Percentiles rank a stretch among this genome's conserved stretches.
phyloP scores from a whole-genome alignment of 2,113 vertebrate genomes.

The Dermatemys mawii region DNA sequence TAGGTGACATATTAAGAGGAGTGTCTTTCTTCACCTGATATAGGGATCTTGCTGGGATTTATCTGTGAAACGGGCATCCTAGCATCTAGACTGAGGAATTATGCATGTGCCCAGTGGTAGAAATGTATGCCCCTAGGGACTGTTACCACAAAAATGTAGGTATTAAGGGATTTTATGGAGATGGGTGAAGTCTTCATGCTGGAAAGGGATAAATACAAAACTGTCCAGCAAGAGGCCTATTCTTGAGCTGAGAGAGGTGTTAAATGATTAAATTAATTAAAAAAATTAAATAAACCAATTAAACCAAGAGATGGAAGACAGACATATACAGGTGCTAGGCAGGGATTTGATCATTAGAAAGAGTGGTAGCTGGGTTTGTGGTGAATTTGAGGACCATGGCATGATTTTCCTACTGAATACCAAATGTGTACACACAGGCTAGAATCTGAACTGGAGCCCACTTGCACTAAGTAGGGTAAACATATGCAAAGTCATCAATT shows the following conservation, averaged over 20 bases:
- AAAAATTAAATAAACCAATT: not conserved
- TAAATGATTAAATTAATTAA: too few species aligned
- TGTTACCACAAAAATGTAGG: not conserved
- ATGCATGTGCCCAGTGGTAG: not conserved
- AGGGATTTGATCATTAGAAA: not conserved
- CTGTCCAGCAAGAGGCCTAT: not conserved
- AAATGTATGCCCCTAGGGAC: not conserved
- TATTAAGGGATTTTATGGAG: not conserved
- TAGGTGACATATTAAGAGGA: not conserved
- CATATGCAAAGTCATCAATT: not conserved
- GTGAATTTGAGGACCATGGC: not conserved
- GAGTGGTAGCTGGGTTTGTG: not conserved
- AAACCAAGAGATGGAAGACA: not conserved
- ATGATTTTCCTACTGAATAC: not conserved
- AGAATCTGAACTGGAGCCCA: not conserved
- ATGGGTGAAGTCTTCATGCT: not conserved
- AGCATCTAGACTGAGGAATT: not conserved
- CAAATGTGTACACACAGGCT: not conserved
- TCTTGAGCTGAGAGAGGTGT: not conserved
- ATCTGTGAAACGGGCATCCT: not conserved
- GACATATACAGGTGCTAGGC: not conserved
- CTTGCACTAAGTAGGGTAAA: not conserved
- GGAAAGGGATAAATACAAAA: not conserved
- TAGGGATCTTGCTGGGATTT: not conserved
- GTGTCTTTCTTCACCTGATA: not conserved